Evolutionary conservation across 2,113 vertebrate species (phyloP), one percentile per base, ranked within the genome.

Genomic region (Muntiacus muntjak): DNA sequence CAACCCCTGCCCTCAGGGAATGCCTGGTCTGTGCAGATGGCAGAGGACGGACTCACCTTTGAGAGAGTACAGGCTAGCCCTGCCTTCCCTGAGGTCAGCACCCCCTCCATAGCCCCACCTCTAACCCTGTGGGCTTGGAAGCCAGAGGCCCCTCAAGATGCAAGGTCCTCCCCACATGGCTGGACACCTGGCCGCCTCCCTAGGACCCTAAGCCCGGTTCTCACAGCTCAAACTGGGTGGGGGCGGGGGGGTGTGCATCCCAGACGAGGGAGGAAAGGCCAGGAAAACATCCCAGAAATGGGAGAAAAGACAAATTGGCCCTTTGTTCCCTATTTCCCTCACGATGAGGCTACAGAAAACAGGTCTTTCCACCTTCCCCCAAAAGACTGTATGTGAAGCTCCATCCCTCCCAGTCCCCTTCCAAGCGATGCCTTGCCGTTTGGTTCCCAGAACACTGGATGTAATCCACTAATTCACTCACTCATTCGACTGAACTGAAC

Each of bases 81-180:
- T 6, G n/a, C 60, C 30, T 47, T 50, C 40, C 1, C 15, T 1
- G 74, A 52, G 58, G 58, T 60, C 58, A 16, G 47, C 2, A 3
- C 15, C 36, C 54, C 55, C 26, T 47, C 26, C 0, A 7, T 1
- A 50, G 26, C 67, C 40, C 40, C 26, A 19, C 50, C 52, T 8
- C 83, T 4, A 16, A 26, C 6, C 47, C 81, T 5, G 2, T 4
- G 62, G 87, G 50, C 54, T 9, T 9, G n/a, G 45, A 54, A 94
- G 33, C 55, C 23, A 26, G 26, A 47, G 47, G 28, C 82, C 14
- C 57, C 55, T 64, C 43, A 17, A 19, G 33, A 52, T 19, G 25
- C 25, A 19, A 23, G 2, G 0, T 21, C 16, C 28, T 52, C n/a
- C n/a, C 50, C 17, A 4, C 11, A 30, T 45, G n/a, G 28, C 45